These are phyloP conservation scores for Euwallacea similis DNA, from an alignment of 1,140 invertebrate species.

Conservation along the genomic window DNA sequence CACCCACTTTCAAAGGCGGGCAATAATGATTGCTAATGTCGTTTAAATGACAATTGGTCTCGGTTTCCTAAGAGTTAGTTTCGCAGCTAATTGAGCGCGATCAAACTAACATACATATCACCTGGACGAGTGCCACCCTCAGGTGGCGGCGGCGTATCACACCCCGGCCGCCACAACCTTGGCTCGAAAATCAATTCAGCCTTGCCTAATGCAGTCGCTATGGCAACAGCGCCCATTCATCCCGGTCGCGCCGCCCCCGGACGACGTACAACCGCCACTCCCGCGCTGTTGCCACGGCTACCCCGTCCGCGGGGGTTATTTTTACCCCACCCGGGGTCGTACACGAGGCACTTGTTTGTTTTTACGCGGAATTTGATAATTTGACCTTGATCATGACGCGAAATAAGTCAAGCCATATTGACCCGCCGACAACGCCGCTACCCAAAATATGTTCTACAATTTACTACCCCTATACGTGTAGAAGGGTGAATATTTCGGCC, in stretches of 20 bases:
- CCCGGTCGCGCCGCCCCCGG: slow-evolving; percentile 44
- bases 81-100: too few species aligned
- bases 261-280: slow-evolving; percentile 23
- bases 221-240: slow-evolving; percentile 49
- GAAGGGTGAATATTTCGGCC: slow-evolving; percentile 34
- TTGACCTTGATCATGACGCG: neutral
- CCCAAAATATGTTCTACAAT: too few species aligned
- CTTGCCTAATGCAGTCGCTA: slow-evolving; percentile 47
- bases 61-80: too few species aligned
- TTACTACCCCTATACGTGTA: neutral
- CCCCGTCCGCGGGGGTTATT: slow-evolving; percentile 17
- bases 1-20: too few species aligned
- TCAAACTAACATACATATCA: too few species aligned
- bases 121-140: too few species aligned
- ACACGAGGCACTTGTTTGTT: slow-evolving; percentile 16
- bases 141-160: too few species aligned
- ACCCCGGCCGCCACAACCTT: slow-evolving; percentile 42
- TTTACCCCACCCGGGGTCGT: slow-evolving; percentile 24
- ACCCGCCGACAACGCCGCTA: too few species aligned
- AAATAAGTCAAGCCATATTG: neutral
- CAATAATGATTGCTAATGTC: too few species aligned
- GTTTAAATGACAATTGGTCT: too few species aligned
- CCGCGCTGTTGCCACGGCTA: slow-evolving; percentile 35
- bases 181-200: slow-evolving; percentile 52
- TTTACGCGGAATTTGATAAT: neutral